phyloP scores from a whole-genome alignment of 1,140 invertebrate species.

The Matsumurasca onukii region DNA sequence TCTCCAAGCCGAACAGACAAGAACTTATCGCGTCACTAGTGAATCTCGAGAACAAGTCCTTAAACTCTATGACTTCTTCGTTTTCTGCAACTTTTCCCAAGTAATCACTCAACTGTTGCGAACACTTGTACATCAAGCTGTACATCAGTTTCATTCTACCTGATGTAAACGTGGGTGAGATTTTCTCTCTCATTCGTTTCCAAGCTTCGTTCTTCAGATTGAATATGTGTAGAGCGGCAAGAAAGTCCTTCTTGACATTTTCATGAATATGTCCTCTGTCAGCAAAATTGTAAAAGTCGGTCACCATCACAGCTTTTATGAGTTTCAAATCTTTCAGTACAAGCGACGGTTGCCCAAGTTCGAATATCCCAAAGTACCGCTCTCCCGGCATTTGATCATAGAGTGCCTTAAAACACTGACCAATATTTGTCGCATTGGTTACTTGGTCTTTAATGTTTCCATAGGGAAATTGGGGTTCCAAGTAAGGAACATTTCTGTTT shows the following conservation, averaged over 20 bases:
- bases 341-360: conserved; percentile 9
- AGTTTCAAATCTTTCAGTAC: conserved; percentile 46
- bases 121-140: conserved; percentile 50
- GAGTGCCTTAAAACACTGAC: not conserved
- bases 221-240: conserved; percentile 53
- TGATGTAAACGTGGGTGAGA: conserved; percentile 61
- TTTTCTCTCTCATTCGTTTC: conserved; percentile 57
- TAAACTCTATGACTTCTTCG: conserved; percentile 16
- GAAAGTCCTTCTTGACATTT: conserved; percentile 47
- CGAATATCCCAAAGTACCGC: conserved; percentile 25
- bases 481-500: conserved; percentile 10
- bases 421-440: conserved; percentile 9
- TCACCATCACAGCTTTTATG: conserved; percentile 52
- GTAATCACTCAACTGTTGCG: conserved; percentile 19
- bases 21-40: conserved; percentile 52
- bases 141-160: conserved; percentile 62
- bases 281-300: conserved; percentile 56
- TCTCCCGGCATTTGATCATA: conserved; percentile 8
- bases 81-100: conserved; percentile 2
- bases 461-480: not conserved
- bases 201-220: conserved; percentile 55
- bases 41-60: conserved; percentile 19
- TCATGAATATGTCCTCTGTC: conserved; percentile 50
- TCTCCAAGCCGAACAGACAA: conserved; percentile 47
- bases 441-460: conserved; percentile 18